A percentile compares a stretch with the other conserved stretches of the same genome.
These are phyloP conservation scores for Drosophila auraria DNA, from an alignment of 1,140 invertebrate genomes.

Conservation along the genomic window DNA sequence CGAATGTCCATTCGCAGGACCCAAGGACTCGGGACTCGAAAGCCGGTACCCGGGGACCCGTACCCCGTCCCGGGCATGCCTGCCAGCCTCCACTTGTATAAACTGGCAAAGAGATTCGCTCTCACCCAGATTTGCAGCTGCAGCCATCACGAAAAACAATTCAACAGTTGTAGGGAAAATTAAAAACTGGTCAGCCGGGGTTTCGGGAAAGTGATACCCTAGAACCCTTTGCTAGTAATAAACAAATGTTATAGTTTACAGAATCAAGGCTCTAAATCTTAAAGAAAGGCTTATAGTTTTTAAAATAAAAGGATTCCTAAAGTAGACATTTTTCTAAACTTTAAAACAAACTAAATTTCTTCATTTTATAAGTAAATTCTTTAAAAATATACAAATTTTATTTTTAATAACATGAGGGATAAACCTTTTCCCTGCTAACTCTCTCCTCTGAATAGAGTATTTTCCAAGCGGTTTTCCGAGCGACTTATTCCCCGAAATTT, in stretches of 20 bases:
- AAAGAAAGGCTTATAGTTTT: no score
- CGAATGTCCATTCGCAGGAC: slow-evolving; percentile 37
- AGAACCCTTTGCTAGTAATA: no score
- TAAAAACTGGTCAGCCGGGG: neutral
- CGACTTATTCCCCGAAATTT: slow-evolving; percentile 13
- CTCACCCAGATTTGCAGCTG: slow-evolving; percentile 30
- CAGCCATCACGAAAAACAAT: slow-evolving; percentile 25
- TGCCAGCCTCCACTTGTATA: slow-evolving; percentile 48
- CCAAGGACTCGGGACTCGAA: neutral
- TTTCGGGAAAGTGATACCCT: neutral
- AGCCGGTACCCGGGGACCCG: neutral
- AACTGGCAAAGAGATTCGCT: slow-evolving; percentile 61
- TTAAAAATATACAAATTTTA: no score
- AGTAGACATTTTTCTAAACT: no score
- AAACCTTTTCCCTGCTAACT: neutral
- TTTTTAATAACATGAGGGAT: no score
- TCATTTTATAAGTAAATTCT: no score
- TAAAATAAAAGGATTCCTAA: no score
- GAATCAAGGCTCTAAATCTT: no score
- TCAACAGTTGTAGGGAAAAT: slow-evolving; percentile 9
- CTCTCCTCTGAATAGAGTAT: slow-evolving; percentile 1
- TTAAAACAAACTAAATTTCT: no score
- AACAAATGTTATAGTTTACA: no score
- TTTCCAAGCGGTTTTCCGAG: slow-evolving; percentile 16
- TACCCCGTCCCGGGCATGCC: no score